phyloP scores from a whole-genome alignment of 30 jellyfish, hydroid and myxozoan genomes.

The Pseudorhiza aurosa region DNA sequence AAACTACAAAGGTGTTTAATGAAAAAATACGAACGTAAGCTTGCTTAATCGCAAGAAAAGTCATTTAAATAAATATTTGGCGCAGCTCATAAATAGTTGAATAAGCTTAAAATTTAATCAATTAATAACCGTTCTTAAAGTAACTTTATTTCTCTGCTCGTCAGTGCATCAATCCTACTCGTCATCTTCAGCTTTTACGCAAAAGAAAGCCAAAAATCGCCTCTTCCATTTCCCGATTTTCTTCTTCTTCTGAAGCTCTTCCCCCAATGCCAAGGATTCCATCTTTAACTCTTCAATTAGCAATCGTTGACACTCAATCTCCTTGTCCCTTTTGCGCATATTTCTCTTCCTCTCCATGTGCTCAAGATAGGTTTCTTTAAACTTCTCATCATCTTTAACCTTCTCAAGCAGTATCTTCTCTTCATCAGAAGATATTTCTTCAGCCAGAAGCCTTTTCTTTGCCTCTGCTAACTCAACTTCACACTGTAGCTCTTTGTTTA shows the following conservation, averaged over 20 bases:
- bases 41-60: no score
- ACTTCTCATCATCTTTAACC: neutral
- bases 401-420: neutral
- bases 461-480: neutral
- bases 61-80: no score
- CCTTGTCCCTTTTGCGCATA: neutral
- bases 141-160: no score
- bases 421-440: neutral
- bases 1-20: no score
- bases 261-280: neutral
- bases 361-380: neutral
- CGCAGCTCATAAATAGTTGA: no score
- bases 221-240: slow-evolving; percentile 1
- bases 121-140: no score
- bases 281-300: neutral
- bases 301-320: neutral
- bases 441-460: neutral
- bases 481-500: neutral
- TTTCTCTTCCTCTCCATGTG: neutral
- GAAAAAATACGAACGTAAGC: no score
- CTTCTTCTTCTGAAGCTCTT: neutral
- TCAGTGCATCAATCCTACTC: no score
- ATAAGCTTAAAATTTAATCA: no score
- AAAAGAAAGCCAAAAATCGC: neutral
- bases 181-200: neutral